These are phyloP conservation scores for Rhyzopertha dominica DNA, from an alignment of 1,140 invertebrate genomes.

Conservation along the genomic window DNA sequence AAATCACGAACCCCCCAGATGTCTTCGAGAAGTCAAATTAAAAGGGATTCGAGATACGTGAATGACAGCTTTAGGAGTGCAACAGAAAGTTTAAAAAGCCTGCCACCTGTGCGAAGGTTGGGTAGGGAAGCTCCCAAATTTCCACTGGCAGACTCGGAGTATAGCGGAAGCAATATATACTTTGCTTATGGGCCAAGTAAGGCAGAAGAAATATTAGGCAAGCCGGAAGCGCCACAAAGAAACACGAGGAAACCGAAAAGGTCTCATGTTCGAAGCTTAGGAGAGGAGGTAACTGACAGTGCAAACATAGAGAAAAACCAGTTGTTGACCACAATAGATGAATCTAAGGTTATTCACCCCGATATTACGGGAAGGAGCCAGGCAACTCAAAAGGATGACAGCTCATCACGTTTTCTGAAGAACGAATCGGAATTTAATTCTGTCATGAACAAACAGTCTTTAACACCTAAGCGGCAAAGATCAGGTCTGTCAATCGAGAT, in stretches of 20 bases:
- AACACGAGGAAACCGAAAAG: slow-evolving; percentile 34
- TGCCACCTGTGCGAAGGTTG: slow-evolving; percentile 47
- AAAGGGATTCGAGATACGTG: slow-evolving; percentile 13
- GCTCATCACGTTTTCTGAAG: slow-evolving; percentile 13
- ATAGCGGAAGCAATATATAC: too few species aligned
- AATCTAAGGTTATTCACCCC: slow-evolving; percentile 23
- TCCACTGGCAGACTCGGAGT: too few species aligned
- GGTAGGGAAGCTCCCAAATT: slow-evolving; percentile 16
- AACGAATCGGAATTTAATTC: slow-evolving; percentile 17
- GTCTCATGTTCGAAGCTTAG: slow-evolving; percentile 41
- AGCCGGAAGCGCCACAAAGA: slow-evolving; percentile 38
- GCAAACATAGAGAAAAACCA: slow-evolving; percentile 30
- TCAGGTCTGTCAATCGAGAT: slow-evolving; percentile 52
- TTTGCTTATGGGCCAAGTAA: slow-evolving; percentile 39
- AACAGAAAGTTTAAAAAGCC: slow-evolving; percentile 41
- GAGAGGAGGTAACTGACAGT: slow-evolving; percentile 43
- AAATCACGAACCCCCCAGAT: too few species aligned
- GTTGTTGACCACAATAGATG: slow-evolving; percentile 42
- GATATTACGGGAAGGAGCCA: too few species aligned
- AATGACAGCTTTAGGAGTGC: slow-evolving; percentile 18
- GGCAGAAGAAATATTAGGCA: slow-evolving; percentile 40
- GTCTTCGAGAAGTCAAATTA: too few species aligned
- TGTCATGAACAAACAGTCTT: slow-evolving; percentile 30
- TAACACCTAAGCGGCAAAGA: slow-evolving; percentile 48
- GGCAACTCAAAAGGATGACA: too few species aligned